phyloP scores from a whole-genome alignment of 2,888 invertebrate genomes.

The Yponomeuta plumbellus region DNA sequence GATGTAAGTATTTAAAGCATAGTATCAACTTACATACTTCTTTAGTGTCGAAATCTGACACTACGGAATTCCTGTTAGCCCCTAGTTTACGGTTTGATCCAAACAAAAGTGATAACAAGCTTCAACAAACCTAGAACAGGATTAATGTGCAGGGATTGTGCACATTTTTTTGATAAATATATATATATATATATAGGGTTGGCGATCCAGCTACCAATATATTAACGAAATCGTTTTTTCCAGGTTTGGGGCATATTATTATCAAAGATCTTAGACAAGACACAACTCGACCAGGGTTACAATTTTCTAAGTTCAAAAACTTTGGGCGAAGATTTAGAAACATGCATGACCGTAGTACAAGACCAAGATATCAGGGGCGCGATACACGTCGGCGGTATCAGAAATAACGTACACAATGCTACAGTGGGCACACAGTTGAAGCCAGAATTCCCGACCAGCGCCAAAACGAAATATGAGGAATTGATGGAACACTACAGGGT shows the following conservation, averaged over 20 bases:
- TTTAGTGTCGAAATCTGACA: too few relatives aligned
- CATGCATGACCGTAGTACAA: background rate
- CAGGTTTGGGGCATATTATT: constrained; percentile 16
- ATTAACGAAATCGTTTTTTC: background rate
- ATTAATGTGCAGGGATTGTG: too few relatives aligned
- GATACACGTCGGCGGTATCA: constrained; percentile 15
- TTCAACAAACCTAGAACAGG: too few relatives aligned
- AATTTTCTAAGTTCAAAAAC: constrained; percentile 15
- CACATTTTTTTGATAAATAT: too few relatives aligned
- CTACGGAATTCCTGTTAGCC: too few relatives aligned
- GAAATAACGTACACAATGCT: constrained; percentile 10
- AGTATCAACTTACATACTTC: too few relatives aligned
- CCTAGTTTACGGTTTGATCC: too few relatives aligned
- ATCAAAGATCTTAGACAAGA: background rate
- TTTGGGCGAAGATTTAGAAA: constrained; percentile 7
- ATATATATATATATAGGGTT: too few relatives aligned
- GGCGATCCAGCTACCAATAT: too few relatives aligned
- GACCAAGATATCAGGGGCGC: constrained; percentile 11
- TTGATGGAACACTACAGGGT: constrained; percentile 18
- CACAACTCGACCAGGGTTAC: constrained; percentile 15
- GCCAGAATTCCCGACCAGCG: constrained; percentile 15
- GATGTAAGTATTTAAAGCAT: background rate
- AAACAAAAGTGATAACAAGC: too few relatives aligned
- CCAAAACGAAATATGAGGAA: constrained; percentile 8
- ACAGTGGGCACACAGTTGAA: constrained; percentile 19